Evolutionary conservation across 1,140 invertebrate species (phyloP).

Genomic region (Aphis gossypii): DNA sequence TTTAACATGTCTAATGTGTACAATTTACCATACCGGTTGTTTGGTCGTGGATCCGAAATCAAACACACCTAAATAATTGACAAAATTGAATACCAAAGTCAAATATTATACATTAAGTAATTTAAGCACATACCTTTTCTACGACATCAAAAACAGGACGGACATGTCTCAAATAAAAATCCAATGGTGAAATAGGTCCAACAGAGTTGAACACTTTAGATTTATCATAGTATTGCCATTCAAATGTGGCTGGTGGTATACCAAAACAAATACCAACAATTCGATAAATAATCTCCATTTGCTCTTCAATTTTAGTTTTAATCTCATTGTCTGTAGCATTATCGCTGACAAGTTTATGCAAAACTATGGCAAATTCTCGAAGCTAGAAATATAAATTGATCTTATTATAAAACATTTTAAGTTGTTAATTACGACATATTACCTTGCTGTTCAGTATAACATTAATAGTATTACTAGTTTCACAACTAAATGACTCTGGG

Average conservation of each 20-base stretch:
- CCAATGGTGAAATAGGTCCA: conserved; percentile 77
- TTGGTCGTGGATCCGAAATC: conserved; percentile 82
- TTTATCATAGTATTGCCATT: conserved; percentile 89
- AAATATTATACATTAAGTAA: not conserved
- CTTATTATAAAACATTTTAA: not conserved
- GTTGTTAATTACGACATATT: conserved; percentile 58
- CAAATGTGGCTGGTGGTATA: conserved; percentile 80
- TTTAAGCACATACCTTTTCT: conserved; percentile 73
- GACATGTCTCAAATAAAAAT: conserved; percentile 84
- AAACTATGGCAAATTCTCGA: conserved; percentile 79
- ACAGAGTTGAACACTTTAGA: conserved; percentile 78
- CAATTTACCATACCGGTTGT: conserved; percentile 76
- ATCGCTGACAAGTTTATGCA: conserved; percentile 71
- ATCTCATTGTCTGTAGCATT: conserved; percentile 70
- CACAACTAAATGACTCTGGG: conserved; percentile 81
- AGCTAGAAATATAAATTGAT: conserved; percentile 67
- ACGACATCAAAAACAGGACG: conserved; percentile 82
- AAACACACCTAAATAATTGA: conserved; percentile 74
- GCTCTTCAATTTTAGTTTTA: conserved; percentile 69
- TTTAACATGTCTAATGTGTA: conserved; percentile 89
- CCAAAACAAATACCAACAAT: conserved; percentile 85
- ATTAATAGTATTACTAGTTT: conserved; percentile 78
- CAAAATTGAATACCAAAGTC: not conserved
- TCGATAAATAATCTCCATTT: conserved; percentile 80
- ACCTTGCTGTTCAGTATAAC: conserved; percentile 82